A percentile compares a stretch with the other conserved stretches of the same genome.
These are phyloP conservation scores for Rugalucina vietnamica DNA, from an alignment of 2,888 invertebrate genomes.

Conservation along the genomic window DNA sequence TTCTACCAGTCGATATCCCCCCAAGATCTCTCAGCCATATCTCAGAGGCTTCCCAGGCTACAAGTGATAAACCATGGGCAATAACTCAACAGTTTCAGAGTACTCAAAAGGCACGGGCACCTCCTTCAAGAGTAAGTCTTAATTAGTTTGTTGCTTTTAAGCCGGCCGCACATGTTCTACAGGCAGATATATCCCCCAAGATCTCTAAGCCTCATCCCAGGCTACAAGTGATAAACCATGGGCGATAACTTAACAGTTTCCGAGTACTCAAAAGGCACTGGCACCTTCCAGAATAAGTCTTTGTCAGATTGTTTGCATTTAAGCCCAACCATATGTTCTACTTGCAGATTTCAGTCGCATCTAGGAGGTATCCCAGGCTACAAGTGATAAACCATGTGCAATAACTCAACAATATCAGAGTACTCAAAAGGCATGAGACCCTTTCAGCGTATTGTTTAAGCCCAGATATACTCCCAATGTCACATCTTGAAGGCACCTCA, in stretches of 20 bases:
- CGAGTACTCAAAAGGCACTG: conserved; percentile 61
- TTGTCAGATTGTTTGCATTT: background rate
- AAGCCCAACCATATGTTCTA: background rate
- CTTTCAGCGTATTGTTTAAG: background rate
- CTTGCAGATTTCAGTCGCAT: conserved; percentile 68
- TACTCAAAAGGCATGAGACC: conserved; percentile 55
- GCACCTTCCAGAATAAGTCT: conserved; percentile 24
- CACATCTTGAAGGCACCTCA: conserved; percentile 68
- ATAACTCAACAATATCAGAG: conserved; percentile 76
- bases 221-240: conserved; percentile 66
- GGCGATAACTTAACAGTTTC: conserved; percentile 77
- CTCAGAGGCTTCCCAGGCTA: conserved; percentile 62
- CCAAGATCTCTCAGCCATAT: conserved; percentile 72
- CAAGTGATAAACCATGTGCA: conserved; percentile 70
- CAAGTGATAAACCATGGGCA: conserved; percentile 70
- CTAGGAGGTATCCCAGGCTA: conserved; percentile 62
- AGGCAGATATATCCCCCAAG: too few species aligned
- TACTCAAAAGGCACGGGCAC: conserved; percentile 56
- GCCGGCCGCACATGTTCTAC: background rate
- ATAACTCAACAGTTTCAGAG: conserved; percentile 76
- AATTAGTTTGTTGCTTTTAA: background rate
- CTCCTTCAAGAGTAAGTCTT: conserved; percentile 16
- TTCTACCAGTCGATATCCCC: conserved; percentile 17
- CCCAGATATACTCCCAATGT: too few species aligned
- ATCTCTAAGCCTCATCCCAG: conserved; percentile 66